Percentiles rank a stretch among this genome's conserved stretches.
Evolutionary conservation across 2,113 vertebrate genomes (phyloP).

Genomic region (Chamaetylas fuelleborni): DNA sequence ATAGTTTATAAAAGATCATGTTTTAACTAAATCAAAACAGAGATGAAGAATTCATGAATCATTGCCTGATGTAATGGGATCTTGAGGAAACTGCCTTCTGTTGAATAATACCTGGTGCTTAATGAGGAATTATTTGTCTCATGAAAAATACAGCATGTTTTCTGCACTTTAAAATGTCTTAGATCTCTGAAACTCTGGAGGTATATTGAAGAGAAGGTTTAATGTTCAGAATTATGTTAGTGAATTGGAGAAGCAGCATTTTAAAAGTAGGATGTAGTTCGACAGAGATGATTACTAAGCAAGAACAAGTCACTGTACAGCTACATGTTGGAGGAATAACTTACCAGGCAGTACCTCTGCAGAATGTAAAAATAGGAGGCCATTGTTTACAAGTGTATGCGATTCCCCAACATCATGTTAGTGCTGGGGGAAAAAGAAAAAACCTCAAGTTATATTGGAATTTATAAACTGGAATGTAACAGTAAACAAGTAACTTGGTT

Average conservation of each 20-base stretch:
- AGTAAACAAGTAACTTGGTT: not conserved
- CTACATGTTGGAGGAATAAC: not conserved
- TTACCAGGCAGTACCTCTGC: not conserved
- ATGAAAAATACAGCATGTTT: not conserved
- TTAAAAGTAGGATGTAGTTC: not conserved
- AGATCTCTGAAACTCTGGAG: not conserved
- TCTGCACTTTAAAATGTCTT: not conserved
- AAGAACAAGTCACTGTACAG: not conserved
- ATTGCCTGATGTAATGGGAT: not conserved
- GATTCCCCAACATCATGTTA: not conserved
- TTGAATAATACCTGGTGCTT: not conserved
- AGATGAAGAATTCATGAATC: not conserved
- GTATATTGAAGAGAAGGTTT: not conserved
- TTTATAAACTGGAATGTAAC: not conserved
- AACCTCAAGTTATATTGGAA: fast-evolving
- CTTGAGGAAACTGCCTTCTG: not conserved
- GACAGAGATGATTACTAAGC: not conserved
- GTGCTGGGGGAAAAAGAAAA: not conserved
- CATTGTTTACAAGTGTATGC: not conserved
- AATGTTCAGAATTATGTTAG: not conserved
- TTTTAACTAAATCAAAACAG: not conserved
- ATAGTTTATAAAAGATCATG: not conserved
- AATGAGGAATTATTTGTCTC: not conserved
- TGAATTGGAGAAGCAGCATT: not conserved
- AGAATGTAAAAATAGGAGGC: not conserved